A percentile compares a stretch with the other conserved stretches of the same genome.
Evolutionary conservation across 2,797 vertebrate genomes (phyloP).

Genomic region (Podarcis siculus): DNA sequence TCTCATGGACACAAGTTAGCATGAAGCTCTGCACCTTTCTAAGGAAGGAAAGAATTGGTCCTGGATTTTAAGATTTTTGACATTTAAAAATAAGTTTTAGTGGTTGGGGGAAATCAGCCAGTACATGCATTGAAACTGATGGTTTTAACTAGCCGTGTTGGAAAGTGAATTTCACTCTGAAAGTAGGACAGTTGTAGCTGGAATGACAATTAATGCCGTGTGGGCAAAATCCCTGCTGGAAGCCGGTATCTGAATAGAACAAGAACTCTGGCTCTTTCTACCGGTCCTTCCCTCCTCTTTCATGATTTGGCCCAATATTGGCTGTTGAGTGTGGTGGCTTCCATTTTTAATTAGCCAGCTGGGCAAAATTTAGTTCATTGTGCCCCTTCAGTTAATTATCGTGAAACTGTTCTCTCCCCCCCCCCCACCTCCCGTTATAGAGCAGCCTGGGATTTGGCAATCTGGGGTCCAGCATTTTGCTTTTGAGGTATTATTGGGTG

Average conservation of each 20-base stretch:
- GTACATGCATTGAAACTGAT: conserved; percentile 61
- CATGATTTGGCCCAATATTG: conserved; percentile 62
- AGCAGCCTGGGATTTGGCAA: conserved; percentile 77
- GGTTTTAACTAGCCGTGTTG: conserved; percentile 61
- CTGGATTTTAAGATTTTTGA: conserved; percentile 52
- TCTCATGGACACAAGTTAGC: conserved; percentile 42
- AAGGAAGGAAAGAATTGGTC: conserved; percentile 46
- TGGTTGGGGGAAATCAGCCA: conserved; percentile 69
- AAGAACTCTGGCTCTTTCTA: conserved; percentile 53
- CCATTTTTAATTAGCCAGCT: conserved; percentile 87
- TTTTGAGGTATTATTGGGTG: conserved; percentile 84
- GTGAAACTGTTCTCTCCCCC: neutral
- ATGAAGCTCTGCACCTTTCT: conserved; percentile 65
- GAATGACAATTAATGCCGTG: conserved; percentile 91
- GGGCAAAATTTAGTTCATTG: conserved; percentile 73
- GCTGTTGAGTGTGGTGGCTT: conserved; percentile 83
- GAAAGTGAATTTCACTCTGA: conserved; percentile 82
- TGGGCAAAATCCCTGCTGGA: conserved; percentile 78
- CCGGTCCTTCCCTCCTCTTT: conserved; percentile 52
- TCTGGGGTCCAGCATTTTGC: conserved; percentile 86
- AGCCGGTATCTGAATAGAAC: conserved; percentile 79
- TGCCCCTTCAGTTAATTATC: conserved; percentile 74
- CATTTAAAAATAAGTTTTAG: conserved; percentile 46
- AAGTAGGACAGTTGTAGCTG: conserved; percentile 91
- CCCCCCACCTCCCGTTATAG: conserved; percentile 40